A percentile compares a stretch with the other conserved stretches of the same genome.
Conservation (phyloP, 2,113 vertebrate genomes). For the Notarius lentiginosus region DNA sequence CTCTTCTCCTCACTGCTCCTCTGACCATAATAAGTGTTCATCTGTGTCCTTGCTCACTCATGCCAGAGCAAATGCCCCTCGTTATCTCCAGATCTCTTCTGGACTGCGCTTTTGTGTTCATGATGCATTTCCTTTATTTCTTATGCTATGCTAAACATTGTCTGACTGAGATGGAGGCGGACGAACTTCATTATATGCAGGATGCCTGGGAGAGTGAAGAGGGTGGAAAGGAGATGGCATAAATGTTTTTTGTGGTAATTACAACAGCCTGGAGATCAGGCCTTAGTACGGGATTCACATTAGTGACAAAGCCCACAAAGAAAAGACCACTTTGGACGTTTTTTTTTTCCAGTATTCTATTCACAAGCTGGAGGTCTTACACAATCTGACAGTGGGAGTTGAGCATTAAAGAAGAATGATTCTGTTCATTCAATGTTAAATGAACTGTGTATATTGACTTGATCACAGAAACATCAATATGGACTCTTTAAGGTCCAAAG, state of each 20-base stretch:
- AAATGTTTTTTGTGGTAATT: constrained; percentile 71
- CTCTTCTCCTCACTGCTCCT: constrained; percentile 61
- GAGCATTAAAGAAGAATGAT: constrained; percentile 19
- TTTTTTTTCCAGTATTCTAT: constrained; percentile 8
- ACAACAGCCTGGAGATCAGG: constrained; percentile 65
- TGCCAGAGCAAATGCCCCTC: constrained; percentile 63
- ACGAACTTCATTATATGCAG: constrained; percentile 65
- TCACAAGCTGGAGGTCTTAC: constrained; percentile 10
- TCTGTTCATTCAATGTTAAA: constrained; percentile 21
- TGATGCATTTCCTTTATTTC: constrained; percentile 57
- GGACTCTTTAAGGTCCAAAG: constrained; percentile 23
- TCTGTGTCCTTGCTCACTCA: constrained; percentile 58
- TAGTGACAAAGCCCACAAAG: constrained; percentile 52
- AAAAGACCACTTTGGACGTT: constrained; percentile 60
- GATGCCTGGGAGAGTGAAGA: constrained; percentile 63
- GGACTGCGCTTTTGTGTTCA: constrained; percentile 61
- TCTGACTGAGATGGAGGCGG: constrained; percentile 54
- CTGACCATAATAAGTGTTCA: constrained; percentile 66
- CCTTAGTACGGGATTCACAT: constrained; percentile 49
- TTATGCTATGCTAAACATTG: constrained; percentile 69
- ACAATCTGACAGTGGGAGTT: constrained; percentile 11
- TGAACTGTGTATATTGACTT: constrained; percentile 55
- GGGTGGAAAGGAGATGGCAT: constrained; percentile 68
- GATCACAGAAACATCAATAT: constrained; percentile 42
- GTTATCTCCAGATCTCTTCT: constrained; percentile 67